Evolutionary conservation across 2,797 vertebrate genomes (phyloP), one percentile per base, ranked within the genome.

Genomic region (Tiaroga cobitis): DNA sequence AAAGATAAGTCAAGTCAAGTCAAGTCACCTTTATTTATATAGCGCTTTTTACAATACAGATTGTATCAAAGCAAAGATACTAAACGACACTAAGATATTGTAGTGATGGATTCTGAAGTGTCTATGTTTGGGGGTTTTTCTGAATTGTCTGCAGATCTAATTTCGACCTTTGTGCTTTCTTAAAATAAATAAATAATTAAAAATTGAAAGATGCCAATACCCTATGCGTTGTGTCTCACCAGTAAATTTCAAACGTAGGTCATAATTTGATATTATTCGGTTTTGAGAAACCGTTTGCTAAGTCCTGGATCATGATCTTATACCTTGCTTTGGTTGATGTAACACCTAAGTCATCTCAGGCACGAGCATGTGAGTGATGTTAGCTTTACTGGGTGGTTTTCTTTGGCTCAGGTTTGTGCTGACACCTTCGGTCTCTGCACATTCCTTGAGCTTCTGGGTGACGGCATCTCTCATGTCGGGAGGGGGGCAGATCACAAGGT

Each of bases 331-430:
- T 3, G 69, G 43, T 49, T 88, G 88, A 75, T 68, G 84, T 88
- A 84, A 87, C 54, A 67, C 61, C 11, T 46, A 54, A 84, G 85
- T 70, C 81, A 89, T 89, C 75, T 76, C 34, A 34, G 81, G 88
- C 82, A 90, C 85, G 88, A 83, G 87, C 51, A 68, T 86, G 76
- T 87, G 86, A 88, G 78, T 80, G 88, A 90, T 81, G 88, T 83
- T 88, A 87, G 82, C 78, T 84, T 87, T 83, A 86, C 56, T 26
- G 79, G 84, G 77, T 63, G 83, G 86, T 87, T 90, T 90, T 90
- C 86, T 88, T 89, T 87, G 89, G 90, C 89, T 87, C 87, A 69
- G 82, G 88, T 89, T 90, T 84, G 83, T 87, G 89, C 90, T 90
- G 90, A 91, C 88, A 81, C 81, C 81, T 88, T 70, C 78, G 63